These are phyloP conservation scores for Noctua janthina DNA, from an alignment of 2,888 invertebrate species.

Conservation along the genomic window DNA sequence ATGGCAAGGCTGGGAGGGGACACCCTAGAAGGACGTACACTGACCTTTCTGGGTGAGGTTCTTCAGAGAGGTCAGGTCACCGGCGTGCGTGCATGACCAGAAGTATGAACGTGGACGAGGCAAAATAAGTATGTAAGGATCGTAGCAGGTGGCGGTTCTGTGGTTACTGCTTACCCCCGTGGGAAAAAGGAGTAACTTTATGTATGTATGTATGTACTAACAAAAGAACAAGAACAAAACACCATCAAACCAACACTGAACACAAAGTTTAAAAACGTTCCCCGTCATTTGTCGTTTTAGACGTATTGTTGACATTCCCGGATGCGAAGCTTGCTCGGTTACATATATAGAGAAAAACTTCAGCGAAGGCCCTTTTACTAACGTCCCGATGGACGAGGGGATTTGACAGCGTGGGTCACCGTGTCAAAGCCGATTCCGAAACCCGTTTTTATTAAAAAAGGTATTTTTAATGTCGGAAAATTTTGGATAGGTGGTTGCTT, in stretches of 20 bases:
- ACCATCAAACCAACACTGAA: neutral
- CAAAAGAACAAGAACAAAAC: neutral
- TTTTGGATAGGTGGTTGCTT: constrained; percentile 4
- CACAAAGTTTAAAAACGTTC: constrained; percentile 37
- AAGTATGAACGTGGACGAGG: no score
- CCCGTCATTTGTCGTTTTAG: constrained; percentile 54
- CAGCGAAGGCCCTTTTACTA: constrained; percentile 57
- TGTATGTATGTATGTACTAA: neutral
- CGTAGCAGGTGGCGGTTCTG: no score
- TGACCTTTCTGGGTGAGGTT: no score
- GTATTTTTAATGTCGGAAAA: constrained; percentile 31
- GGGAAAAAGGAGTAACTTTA: no score
- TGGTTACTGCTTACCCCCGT: no score
- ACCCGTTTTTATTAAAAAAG: constrained; percentile 54
- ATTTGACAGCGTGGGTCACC: constrained; percentile 69
- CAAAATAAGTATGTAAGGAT: no score
- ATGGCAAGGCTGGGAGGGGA: no score
- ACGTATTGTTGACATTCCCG: constrained; percentile 61
- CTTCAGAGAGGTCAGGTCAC: no score
- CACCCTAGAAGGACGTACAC: no score
- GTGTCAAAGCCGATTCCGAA: constrained; percentile 65
- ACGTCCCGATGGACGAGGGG: constrained; percentile 67
- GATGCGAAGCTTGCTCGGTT: constrained; percentile 56
- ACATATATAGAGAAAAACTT: constrained; percentile 64
- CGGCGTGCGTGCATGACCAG: no score